Percentiles rank a stretch among this genome's conserved stretches.
These are phyloP conservation scores for Drosophila takahashii DNA, from an alignment of 1,140 invertebrate genomes.

Conservation along the genomic window DNA sequence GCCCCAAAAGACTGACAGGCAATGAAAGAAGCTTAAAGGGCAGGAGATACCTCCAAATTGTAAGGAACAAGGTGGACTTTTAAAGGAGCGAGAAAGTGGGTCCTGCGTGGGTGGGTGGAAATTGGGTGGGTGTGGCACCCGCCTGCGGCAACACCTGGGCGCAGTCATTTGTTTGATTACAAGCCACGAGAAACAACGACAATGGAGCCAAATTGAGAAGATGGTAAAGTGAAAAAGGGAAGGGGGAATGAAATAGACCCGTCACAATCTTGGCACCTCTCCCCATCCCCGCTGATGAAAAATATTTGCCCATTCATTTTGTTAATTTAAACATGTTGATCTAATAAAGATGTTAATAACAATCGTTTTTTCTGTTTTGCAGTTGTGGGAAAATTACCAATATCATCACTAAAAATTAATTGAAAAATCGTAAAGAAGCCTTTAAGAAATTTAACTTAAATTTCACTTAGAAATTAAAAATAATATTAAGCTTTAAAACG, in stretches of 20 bases:
- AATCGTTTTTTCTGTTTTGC: not conserved
- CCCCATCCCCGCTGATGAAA: not conserved
- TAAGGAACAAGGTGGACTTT: not conserved
- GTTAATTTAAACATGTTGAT: slow-evolving; percentile 44
- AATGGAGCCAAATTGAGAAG: slow-evolving; percentile 46
- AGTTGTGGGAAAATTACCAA: not conserved
- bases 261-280: slow-evolving; percentile 8
- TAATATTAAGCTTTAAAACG: too few relatives aligned
- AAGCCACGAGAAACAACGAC: slow-evolving; percentile 60
- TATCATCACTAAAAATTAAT: too few relatives aligned
- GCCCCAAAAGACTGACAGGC: slow-evolving; percentile 34
- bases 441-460: too few relatives aligned
- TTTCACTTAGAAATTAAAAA: too few relatives aligned
- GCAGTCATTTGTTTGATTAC: slow-evolving; percentile 80
- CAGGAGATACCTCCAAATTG: slow-evolving; percentile 4
- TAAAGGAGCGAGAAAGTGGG: not conserved
- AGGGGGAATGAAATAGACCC: slow-evolving; percentile 2
- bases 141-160: slow-evolving; percentile 61
- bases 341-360: not conserved
- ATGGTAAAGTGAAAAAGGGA: slow-evolving; percentile 25
- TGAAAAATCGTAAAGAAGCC: too few relatives aligned
- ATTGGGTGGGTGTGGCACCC: slow-evolving; percentile 20
- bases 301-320: slow-evolving; percentile 42
- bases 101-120: slow-evolving; percentile 12
- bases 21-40: slow-evolving; percentile 41